These are phyloP conservation scores for Setophaga petechia DNA, from an alignment of 2,113 vertebrate genomes.

Conservation along the genomic window DNA sequence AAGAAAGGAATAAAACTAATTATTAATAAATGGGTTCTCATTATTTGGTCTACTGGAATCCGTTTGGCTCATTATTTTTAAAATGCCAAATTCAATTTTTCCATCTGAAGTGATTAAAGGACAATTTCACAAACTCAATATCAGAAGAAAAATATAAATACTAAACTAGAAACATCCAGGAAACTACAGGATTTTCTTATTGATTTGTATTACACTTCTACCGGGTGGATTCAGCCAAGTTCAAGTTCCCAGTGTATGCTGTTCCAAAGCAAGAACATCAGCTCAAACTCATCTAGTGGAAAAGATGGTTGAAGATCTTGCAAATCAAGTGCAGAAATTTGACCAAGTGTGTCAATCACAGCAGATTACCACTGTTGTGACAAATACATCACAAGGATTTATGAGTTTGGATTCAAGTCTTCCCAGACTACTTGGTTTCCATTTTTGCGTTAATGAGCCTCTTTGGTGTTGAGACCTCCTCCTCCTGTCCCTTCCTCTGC, in stretches of 20 bases:
- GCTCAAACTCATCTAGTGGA: background rate
- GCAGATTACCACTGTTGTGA: background rate
- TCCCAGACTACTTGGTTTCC: background rate
- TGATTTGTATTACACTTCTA: background rate
- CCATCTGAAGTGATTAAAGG: background rate
- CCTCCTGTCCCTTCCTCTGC: accelerated
- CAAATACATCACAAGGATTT: background rate
- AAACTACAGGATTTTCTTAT: background rate
- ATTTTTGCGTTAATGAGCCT: background rate
- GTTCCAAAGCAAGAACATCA: background rate
- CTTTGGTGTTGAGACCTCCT: background rate
- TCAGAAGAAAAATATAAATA: background rate
- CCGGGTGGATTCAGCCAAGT: background rate
- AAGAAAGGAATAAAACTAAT: background rate
- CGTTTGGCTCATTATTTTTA: background rate
- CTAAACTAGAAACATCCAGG: background rate
- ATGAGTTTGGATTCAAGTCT: background rate
- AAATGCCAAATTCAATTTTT: background rate
- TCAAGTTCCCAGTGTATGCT: background rate
- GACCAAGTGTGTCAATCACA: background rate
- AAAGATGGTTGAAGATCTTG: background rate
- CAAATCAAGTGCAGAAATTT: background rate
- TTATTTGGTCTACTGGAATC: background rate
- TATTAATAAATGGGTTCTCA: background rate
- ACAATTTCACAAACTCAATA: background rate